Conservation (phyloP, 2,113 vertebrate species). For the Atrichornis clamosus region DNA sequence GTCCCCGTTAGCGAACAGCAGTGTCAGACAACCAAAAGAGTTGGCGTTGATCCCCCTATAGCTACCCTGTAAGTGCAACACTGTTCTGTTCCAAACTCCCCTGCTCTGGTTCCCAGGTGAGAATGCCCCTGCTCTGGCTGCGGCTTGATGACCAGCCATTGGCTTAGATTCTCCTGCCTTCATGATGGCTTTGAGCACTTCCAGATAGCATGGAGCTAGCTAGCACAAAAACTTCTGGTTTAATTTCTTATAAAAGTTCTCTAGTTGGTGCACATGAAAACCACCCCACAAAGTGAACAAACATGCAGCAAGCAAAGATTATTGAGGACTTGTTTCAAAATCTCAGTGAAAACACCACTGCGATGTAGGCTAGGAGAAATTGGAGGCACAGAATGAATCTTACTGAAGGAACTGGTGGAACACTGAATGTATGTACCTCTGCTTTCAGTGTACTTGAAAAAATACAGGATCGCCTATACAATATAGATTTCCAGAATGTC, state of each 20-base stretch:
- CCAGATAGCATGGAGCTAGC: background rate
- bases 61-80: too few relatives aligned
- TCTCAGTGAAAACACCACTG: background rate
- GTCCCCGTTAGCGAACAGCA: background rate
- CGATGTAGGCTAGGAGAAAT: background rate
- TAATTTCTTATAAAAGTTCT: background rate
- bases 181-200: background rate
- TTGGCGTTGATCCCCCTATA: background rate
- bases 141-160: background rate
- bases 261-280: background rate
- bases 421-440: conserved; percentile 6
- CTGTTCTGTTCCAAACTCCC: background rate
- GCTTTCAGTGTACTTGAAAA: conserved; percentile 37
- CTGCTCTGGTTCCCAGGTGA: background rate
- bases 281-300: background rate
- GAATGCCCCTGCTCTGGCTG: background rate
- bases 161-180: background rate
- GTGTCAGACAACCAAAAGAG: background rate
- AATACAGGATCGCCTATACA: background rate
- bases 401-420: background rate
- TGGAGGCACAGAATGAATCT: background rate
- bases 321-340: background rate
- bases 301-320: background rate
- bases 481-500: conserved; percentile 12
- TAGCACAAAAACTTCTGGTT: background rate